These are phyloP conservation scores for Gandaritis pyraliata DNA, from an alignment of 2,888 invertebrate genomes.

Conservation along the genomic window DNA sequence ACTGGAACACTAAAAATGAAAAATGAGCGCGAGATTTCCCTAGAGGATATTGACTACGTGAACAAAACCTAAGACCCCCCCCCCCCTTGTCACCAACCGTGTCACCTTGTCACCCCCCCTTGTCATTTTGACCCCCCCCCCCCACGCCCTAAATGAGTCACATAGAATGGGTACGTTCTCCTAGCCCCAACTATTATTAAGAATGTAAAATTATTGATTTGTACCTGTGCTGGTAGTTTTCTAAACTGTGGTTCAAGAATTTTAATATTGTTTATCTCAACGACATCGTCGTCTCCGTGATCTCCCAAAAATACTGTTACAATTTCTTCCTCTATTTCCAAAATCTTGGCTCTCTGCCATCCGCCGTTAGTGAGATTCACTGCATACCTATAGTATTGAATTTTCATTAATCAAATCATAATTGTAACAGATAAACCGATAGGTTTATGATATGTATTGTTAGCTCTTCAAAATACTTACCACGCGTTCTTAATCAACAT, in stretches of 20 bases:
- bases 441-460: background rate
- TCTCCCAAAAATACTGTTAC: slow-evolving; percentile 89
- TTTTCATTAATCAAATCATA: background rate
- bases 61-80: too few relatives aligned
- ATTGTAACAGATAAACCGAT: background rate
- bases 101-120: too few relatives aligned
- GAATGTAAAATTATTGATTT: background rate
- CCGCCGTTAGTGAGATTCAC: slow-evolving; percentile 72
- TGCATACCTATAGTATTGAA: slow-evolving; percentile 65
- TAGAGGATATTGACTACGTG: too few relatives aligned
- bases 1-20: too few relatives aligned
- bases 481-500: slow-evolving; percentile 76
- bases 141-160: too few relatives aligned
- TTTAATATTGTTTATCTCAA: slow-evolving; percentile 82
- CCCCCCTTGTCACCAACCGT: too few relatives aligned
- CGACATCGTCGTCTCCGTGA: slow-evolving; percentile 87
- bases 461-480: slow-evolving; percentile 51
- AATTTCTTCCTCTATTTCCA: slow-evolving; percentile 77
- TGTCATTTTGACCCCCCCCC: too few relatives aligned
- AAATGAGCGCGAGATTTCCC: too few relatives aligned
- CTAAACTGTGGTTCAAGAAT: slow-evolving; percentile 87
- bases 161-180: too few relatives aligned
- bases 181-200: too few relatives aligned
- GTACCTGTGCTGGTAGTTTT: slow-evolving; percentile 87
- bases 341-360: slow-evolving; percentile 84